phyloP scores from a whole-genome alignment of 2,797 vertebrate genomes.

The Sylvia borin region DNA sequence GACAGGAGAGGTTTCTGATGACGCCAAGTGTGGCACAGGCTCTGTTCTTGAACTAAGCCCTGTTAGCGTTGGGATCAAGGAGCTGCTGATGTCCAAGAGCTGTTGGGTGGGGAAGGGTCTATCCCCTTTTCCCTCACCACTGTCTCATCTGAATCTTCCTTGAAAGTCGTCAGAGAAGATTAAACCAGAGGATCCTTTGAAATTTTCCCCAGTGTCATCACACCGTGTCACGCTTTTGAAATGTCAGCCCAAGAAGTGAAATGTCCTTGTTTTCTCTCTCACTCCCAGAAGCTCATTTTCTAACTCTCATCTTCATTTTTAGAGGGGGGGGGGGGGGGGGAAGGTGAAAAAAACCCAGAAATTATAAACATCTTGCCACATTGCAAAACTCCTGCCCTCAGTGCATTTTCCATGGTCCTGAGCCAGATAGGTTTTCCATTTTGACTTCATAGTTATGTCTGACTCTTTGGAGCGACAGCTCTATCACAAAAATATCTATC shows the following conservation, averaged over 20 bases:
- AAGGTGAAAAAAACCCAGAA: background rate
- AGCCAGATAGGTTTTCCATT: slow-evolving; percentile 33
- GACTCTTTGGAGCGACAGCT: background rate
- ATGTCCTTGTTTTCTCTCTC: background rate
- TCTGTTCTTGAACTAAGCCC: background rate
- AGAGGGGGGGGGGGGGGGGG: no score
- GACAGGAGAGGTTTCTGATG: background rate
- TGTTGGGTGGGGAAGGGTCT: background rate
- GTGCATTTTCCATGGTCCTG: background rate
- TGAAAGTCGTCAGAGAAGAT: background rate
- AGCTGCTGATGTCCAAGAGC: background rate
- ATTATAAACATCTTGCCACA: slow-evolving; percentile 15
- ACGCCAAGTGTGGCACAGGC: background rate
- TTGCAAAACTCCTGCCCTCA: background rate
- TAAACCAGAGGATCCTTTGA: background rate
- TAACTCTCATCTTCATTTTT: background rate
- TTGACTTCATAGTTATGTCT: background rate
- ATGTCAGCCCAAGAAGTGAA: background rate
- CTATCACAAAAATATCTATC: background rate
- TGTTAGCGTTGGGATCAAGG: background rate
- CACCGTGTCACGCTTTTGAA: accelerated
- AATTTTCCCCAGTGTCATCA: background rate
- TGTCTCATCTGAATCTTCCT: background rate
- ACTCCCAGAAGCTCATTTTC: background rate
- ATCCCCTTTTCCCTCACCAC: background rate